phyloP scores from a whole-genome alignment of 2,888 invertebrate species.

The Entomobrya proxima region DNA sequence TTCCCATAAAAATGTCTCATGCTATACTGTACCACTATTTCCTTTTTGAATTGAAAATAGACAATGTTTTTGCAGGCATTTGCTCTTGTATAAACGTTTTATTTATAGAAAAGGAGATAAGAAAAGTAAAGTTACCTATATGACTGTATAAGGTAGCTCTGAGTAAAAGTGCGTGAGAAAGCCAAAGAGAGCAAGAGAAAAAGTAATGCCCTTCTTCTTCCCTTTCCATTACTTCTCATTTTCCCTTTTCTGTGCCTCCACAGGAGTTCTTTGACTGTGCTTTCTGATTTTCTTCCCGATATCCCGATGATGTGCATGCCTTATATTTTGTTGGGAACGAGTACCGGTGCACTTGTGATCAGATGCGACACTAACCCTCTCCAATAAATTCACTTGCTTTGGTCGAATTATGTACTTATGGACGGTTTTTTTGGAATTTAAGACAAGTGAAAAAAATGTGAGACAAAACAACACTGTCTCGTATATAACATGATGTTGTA shows the following conservation, averaged over 20 bases:
- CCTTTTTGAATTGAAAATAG: background rate
- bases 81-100: background rate
- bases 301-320: background rate
- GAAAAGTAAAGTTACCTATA: background rate
- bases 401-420: conserved; percentile 57
- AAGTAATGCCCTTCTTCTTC: conserved; percentile 19
- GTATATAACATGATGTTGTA: too few species aligned
- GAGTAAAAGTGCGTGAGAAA: conserved; percentile 55
- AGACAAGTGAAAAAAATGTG: background rate
- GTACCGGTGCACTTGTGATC: conserved; percentile 29
- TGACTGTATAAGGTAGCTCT: background rate
- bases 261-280: background rate
- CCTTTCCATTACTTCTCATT: conserved; percentile 12
- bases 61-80: background rate
- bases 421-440: conserved; percentile 16
- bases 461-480: background rate
- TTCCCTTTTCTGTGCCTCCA: background rate
- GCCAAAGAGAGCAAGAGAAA: conserved; percentile 1
- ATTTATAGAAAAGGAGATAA: conserved; percentile 17
- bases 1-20: background rate
- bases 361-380: conserved; percentile 60
- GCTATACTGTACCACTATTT: background rate
- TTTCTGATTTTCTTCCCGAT: background rate
- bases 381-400: conserved; percentile 52
- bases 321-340: background rate